A percentile compares a stretch with the other conserved stretches of the same genome.
Conservation (phyloP, 2,113 vertebrate genomes). For the Pimephales promelas region DNA sequence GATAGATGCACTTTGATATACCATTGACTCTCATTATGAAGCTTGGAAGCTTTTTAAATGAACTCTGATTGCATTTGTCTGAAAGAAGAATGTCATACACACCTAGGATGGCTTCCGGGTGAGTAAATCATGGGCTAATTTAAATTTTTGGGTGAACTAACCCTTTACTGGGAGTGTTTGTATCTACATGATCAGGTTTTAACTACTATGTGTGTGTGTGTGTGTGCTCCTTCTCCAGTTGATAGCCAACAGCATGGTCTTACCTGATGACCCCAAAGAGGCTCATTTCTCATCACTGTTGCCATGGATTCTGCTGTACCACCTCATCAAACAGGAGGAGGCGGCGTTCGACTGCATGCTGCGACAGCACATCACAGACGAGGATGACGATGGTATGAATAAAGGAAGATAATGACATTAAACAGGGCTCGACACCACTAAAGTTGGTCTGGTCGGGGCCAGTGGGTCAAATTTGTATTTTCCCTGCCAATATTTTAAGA, state of each 20-base stretch:
- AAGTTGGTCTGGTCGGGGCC: too few relatives aligned
- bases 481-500: too few relatives aligned
- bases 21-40: too few relatives aligned
- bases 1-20: too few relatives aligned
- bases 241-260: constrained; percentile 92
- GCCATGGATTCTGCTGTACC: constrained; percentile 92
- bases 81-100: too few relatives aligned
- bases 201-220: background rate
- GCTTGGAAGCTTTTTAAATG: too few relatives aligned
- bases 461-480: too few relatives aligned
- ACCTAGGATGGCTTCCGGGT: too few relatives aligned
- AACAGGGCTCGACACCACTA: too few relatives aligned
- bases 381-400: constrained; percentile 80
- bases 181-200: background rate
- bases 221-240: constrained; percentile 71
- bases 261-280: constrained; percentile 91
- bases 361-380: constrained; percentile 80
- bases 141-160: too few relatives aligned
- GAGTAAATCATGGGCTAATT: too few relatives aligned
- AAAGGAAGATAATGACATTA: background rate
- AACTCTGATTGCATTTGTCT: too few relatives aligned
- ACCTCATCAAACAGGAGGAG: constrained; percentile 92
- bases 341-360: constrained; percentile 83
- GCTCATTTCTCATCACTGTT: constrained; percentile 90
- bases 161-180: background rate